Evolutionary conservation across 2,113 vertebrate species (phyloP).

Genomic region (Pseudopodoces humilis): DNA sequence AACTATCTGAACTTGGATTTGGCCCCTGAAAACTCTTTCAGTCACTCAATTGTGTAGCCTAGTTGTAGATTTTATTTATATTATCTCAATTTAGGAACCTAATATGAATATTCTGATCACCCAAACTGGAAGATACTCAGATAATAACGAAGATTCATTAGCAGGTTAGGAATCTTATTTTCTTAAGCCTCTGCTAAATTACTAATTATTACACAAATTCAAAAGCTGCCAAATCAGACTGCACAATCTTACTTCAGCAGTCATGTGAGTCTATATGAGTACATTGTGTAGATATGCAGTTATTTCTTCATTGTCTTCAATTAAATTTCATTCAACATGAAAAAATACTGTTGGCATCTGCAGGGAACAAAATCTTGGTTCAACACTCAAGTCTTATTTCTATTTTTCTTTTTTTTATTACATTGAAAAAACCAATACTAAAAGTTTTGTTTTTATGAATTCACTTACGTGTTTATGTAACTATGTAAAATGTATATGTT

Average conservation of each 20-base stretch:
- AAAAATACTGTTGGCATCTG: not conserved
- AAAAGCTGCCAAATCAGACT: not conserved
- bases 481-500: not conserved
- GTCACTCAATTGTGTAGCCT: not conserved
- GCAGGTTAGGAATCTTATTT: not conserved
- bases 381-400: not conserved
- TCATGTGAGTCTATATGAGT: not conserved
- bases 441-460: not conserved
- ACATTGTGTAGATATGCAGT: not conserved
- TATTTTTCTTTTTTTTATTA: not conserved
- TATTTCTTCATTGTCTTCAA: not conserved
- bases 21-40: not conserved
- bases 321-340: not conserved
- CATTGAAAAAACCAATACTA: not conserved
- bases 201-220: not conserved
- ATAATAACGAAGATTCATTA: not conserved
- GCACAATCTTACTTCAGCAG: not conserved
- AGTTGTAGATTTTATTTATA: not conserved
- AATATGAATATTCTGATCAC: not conserved
- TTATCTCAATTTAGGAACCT: not conserved
- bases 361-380: not conserved
- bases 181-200: not conserved
- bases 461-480: not conserved
- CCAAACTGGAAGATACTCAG: not conserved
- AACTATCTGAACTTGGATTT: not conserved